Percentiles rank a stretch among this genome's conserved stretches.
Evolutionary conservation across 2,888 invertebrate species (phyloP).

Genomic region (Brachypterus glaber): DNA sequence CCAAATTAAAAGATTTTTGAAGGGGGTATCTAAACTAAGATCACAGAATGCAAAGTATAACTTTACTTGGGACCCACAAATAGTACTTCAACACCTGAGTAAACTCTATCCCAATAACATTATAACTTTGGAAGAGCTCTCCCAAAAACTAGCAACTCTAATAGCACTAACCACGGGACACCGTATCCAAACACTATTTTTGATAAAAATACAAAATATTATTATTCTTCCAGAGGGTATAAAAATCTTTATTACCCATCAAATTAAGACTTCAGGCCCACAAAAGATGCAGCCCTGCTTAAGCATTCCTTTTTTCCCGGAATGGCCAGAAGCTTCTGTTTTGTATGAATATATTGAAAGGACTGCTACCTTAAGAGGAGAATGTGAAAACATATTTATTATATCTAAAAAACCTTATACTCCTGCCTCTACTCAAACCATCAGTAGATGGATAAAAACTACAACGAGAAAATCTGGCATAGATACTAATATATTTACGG

Average conservation of each 20-base stretch:
- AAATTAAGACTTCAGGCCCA: neutral
- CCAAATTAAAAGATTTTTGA: neutral
- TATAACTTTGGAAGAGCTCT: neutral
- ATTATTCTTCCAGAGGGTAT: neutral
- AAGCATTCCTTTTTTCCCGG: conserved; percentile 14
- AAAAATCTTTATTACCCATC: neutral
- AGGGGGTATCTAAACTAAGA: neutral
- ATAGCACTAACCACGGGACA: conserved; percentile 1
- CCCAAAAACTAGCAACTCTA: neutral
- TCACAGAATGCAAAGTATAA: neutral
- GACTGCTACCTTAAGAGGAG: conserved; percentile 10
- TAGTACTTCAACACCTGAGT: no score
- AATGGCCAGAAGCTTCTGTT: conserved; percentile 6
- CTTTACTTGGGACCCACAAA: neutral
- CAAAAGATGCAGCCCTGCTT: conserved; percentile 13
- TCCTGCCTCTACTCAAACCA: conserved; percentile 11
- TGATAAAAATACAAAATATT: no score
- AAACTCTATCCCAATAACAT: no score
- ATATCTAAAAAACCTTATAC: conserved; percentile 13
- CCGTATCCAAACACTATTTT: neutral
- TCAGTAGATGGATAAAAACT: conserved; percentile 15
- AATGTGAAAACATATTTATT: conserved; percentile 5
- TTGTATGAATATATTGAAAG: conserved; percentile 8
- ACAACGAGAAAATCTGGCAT: conserved; percentile 19
- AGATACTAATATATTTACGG: conserved; percentile 20